Conservation (phyloP, 2,113 vertebrate genomes). For the Eretmochelys imbricata region DNA sequence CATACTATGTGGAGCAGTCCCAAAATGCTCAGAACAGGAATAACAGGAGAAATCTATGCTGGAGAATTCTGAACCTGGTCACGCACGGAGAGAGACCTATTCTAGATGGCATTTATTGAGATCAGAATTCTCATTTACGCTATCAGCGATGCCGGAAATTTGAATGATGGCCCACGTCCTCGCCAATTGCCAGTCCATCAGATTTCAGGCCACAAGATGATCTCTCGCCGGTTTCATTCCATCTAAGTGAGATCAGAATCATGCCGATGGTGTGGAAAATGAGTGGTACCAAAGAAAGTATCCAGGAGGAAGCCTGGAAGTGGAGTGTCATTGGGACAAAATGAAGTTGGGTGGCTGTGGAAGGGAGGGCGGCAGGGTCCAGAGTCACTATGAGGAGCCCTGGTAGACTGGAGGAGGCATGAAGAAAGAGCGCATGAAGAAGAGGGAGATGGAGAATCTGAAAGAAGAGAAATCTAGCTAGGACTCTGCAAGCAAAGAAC, state of each 20-base stretch:
- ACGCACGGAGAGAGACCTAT: neutral
- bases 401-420: neutral
- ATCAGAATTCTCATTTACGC: neutral
- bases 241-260: neutral
- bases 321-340: neutral
- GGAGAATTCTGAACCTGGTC: neutral
- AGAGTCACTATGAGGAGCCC: neutral
- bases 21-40: neutral
- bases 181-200: neutral
- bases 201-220: neutral
- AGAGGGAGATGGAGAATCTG: neutral
- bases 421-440: neutral
- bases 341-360: no score
- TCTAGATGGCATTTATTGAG: neutral
- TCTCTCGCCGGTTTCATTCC: neutral
- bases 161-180: neutral
- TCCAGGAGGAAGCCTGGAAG: neutral
- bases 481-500: neutral
- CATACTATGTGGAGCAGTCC: neutral
- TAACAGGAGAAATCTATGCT: neutral
- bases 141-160: neutral
- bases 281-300: neutral
- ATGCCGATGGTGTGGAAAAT: neutral
- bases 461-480: neutral
- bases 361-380: neutral